These are phyloP conservation scores for Araneus ventricosus DNA, from an alignment of 1,140 invertebrate species.

Conservation along the genomic window DNA sequence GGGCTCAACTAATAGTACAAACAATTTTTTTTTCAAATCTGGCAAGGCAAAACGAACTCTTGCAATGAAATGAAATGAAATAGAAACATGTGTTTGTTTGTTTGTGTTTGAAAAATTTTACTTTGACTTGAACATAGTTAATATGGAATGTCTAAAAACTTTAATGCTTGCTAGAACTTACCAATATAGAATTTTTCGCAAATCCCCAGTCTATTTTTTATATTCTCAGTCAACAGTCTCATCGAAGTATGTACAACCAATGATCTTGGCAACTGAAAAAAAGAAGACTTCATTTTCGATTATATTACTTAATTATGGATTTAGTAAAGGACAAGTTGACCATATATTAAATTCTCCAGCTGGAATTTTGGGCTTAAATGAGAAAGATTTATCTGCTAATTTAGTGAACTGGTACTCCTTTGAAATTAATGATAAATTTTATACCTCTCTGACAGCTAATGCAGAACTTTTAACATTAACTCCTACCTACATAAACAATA, in stretches of 20 bases:
- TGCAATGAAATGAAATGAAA: background rate
- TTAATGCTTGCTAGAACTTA: background rate
- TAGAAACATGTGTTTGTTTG: background rate
- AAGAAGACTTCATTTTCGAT: background rate
- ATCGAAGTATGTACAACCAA: background rate
- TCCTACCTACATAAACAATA: slow-evolving; percentile 10
- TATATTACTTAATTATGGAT: slow-evolving; percentile 26
- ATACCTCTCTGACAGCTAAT: slow-evolving; percentile 27
- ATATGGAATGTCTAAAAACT: background rate
- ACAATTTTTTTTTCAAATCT: background rate
- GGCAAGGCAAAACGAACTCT: background rate
- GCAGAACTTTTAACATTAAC: slow-evolving; percentile 59
- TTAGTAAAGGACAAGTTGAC: slow-evolving; percentile 39
- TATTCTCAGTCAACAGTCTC: background rate
- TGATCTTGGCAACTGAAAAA: slow-evolving; percentile 25
- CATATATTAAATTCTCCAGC: slow-evolving; percentile 39
- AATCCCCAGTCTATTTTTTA: background rate
- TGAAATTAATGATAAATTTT: slow-evolving; percentile 16
- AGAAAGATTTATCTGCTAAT: slow-evolving; percentile 40
- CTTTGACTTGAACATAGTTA: background rate
- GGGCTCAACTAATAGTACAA: background rate
- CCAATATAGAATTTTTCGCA: background rate
- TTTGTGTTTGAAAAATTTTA: background rate
- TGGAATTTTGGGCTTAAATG: background rate
- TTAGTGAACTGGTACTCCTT: slow-evolving; percentile 10